Conservation (phyloP, 2,113 vertebrate species). For the Triplophysa siluroides region DNA sequence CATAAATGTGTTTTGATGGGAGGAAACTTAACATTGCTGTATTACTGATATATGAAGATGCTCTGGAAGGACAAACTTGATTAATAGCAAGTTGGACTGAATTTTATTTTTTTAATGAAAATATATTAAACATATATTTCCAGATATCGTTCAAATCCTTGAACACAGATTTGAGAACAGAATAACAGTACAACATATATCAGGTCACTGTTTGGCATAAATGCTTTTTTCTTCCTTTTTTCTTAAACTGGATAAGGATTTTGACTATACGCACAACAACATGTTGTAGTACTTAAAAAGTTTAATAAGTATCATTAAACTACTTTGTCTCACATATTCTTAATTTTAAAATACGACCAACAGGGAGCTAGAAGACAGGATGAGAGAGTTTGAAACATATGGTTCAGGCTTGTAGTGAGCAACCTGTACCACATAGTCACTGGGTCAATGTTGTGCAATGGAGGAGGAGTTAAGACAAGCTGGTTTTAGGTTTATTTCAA, state of each 20-base stretch:
- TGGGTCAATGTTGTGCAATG: slow-evolving; percentile 5
- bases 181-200: slow-evolving; percentile 62
- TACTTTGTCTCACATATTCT: slow-evolving; percentile 56
- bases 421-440: slow-evolving; percentile 10
- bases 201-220: slow-evolving; percentile 54
- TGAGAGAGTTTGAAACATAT: slow-evolving; percentile 19
- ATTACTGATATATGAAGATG: no score
- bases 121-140: slow-evolving; percentile 69
- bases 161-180: slow-evolving; percentile 59
- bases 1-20: no score
- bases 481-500: slow-evolving; percentile 25
- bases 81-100: slow-evolving; percentile 39
- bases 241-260: slow-evolving; percentile 47
- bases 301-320: slow-evolving; percentile 53
- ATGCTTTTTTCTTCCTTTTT: slow-evolving; percentile 46
- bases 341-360: slow-evolving; percentile 55
- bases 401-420: neutral
- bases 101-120: slow-evolving; percentile 61
- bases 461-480: slow-evolving; percentile 23
- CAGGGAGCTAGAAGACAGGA: slow-evolving; percentile 45
- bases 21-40: no score
- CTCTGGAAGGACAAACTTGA: slow-evolving; percentile 8
- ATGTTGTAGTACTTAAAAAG: slow-evolving; percentile 60
- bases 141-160: slow-evolving; percentile 59
- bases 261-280: slow-evolving; percentile 60